These are phyloP conservation scores for Solea senegalensis DNA, from an alignment of 2,113 vertebrate genomes.

Conservation along the genomic window DNA sequence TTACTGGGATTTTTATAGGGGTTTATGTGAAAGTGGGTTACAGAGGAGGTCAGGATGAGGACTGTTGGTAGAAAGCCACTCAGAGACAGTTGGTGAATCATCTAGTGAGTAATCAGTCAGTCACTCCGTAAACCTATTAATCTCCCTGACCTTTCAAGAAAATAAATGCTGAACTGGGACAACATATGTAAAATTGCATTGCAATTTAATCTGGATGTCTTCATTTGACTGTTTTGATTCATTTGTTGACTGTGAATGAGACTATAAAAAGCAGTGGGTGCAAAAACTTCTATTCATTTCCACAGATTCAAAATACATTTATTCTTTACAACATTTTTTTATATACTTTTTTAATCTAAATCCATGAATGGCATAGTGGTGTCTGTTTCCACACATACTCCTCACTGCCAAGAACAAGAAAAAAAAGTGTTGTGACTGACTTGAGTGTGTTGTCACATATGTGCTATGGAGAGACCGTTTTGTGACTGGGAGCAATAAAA, in stretches of 20 bases:
- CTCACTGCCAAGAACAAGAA: no score
- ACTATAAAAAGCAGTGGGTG: neutral
- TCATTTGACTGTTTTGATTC: neutral
- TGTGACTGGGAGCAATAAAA: no score
- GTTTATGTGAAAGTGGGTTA: conserved; percentile 69
- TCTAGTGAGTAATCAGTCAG: conserved; percentile 36
- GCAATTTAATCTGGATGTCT: neutral
- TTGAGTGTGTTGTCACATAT: no score
- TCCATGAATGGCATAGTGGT: no score
- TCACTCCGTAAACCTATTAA: neutral
- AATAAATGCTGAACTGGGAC: neutral
- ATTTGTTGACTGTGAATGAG: neutral
- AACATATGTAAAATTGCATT: neutral
- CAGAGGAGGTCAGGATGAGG: conserved; percentile 22
- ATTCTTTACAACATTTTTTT: no score
- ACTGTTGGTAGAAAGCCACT: conserved; percentile 24
- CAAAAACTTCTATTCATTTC: no score
- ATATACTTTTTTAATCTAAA: no score
- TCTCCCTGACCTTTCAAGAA: neutral
- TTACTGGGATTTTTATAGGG: conserved; percentile 21
- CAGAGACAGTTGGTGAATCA: conserved; percentile 28
- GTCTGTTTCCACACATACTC: no score
- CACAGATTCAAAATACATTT: no score
- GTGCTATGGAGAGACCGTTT: no score
- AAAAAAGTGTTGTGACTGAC: no score